These are phyloP conservation scores for Drosophila repletoides DNA, from an alignment of 1,140 invertebrate genomes.

Conservation along the genomic window DNA sequence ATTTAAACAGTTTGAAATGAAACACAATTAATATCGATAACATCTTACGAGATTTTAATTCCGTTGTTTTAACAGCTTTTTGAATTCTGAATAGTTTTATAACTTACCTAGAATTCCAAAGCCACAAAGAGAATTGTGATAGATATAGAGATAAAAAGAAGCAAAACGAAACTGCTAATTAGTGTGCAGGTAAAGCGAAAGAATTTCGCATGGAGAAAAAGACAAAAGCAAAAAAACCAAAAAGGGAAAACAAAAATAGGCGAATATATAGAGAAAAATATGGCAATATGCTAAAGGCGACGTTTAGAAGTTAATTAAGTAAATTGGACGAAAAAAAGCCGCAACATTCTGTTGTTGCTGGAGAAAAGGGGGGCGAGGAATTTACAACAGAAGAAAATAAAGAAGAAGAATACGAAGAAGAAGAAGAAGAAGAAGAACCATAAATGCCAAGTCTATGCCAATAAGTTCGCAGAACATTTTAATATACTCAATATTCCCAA, in stretches of 20 bases:
- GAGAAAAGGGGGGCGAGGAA: background rate
- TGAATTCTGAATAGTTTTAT: no score
- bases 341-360: constrained; percentile 2
- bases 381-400: no score
- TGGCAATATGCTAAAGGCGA: constrained; percentile 61
- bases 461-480: constrained; percentile 52
- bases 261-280: constrained; percentile 35
- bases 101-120: no score
- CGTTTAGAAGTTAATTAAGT: constrained; percentile 79
- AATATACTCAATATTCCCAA: constrained; percentile 32
- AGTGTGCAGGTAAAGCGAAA: constrained; percentile 27
- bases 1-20: no score
- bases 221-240: constrained; percentile 24
- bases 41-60: no score
- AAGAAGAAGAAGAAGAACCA: background rate
- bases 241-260: constrained; percentile 24
- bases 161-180: constrained; percentile 64
- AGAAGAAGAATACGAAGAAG: background rate
- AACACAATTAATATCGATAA: no score
- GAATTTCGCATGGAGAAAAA: constrained; percentile 51
- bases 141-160: constrained; percentile 29
- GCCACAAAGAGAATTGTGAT: constrained; percentile 1
- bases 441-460: constrained; percentile 18
- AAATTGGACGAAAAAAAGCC: constrained; percentile 66
- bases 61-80: no score